A percentile compares a stretch with the other conserved stretches of the same genome.
phyloP scores from a whole-genome alignment of 1,140 invertebrate species.

The Drosophila parabipectinata region DNA sequence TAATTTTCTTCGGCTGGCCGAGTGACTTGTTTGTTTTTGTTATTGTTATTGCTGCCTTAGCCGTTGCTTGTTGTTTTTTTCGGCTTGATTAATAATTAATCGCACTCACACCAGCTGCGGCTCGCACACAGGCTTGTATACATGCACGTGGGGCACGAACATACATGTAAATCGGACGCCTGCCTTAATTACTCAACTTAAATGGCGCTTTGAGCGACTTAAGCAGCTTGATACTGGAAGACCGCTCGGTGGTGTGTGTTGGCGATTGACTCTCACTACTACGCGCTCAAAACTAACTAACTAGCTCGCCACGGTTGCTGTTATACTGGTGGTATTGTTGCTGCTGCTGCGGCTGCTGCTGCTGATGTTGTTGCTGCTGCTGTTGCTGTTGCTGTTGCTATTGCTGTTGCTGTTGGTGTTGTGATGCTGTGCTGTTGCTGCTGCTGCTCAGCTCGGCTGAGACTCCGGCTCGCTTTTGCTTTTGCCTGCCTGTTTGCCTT shows the following conservation, averaged over 20 bases:
- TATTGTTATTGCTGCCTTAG: conserved; percentile 50
- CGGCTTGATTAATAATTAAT: conserved; percentile 81
- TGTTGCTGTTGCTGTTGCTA: conserved; percentile 14
- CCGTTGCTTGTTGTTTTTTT: conserved; percentile 53
- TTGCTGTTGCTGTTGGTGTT: conserved; percentile 27
- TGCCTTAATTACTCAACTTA: conserved; percentile 79
- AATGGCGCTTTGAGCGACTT: conserved; percentile 80
- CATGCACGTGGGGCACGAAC: background rate
- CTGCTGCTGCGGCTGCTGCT: conserved; percentile 23
- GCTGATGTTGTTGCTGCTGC: conserved; percentile 28
- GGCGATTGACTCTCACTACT: conserved; percentile 75
- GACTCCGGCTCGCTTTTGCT: conserved; percentile 37
- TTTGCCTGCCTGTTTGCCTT: conserved; percentile 73
- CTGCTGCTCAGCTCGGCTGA: conserved; percentile 42
- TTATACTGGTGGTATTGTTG: conserved; percentile 31
- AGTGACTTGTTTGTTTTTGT: conserved; percentile 72
- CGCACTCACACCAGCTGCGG: conserved; percentile 37
- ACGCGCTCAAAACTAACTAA: conserved; percentile 77
- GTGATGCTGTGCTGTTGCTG: conserved; percentile 16
- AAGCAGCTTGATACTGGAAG: conserved; percentile 70
- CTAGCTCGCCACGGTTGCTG: conserved; percentile 66
- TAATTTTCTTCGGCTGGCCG: conserved; percentile 67
- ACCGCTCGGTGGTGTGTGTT: conserved; percentile 28
- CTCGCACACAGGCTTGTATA: background rate
- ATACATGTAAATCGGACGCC: conserved; percentile 68